Base-by-base conservation (phyloP, 2,797 vertebrate species). In the Chloroceryle amazona region DNA sequence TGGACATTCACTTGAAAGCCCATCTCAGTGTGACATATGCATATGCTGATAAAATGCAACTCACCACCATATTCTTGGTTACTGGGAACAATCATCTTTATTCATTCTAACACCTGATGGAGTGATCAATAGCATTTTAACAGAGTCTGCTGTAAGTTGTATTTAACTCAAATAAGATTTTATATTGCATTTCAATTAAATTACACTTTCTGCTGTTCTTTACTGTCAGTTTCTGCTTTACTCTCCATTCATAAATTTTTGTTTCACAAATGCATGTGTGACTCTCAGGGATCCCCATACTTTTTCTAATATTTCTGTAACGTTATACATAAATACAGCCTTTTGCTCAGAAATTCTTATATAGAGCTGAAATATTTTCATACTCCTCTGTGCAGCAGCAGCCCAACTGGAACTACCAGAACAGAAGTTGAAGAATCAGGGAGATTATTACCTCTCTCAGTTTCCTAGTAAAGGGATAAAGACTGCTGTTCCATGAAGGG, bases 101-200 rank as follows among this genome's bases (percentile, higher is more conserved):
- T 90, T 95, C 65, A 65, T 90, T 92, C 35, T 65, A 87, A 51
- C 42, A 87, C 67, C 47, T 78, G 91, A 89, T 68, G 51, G 46
- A 93, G 29, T 81, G 83, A 90, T 96, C 91, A 83, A 86, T 91
- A 94, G 17, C 25, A 85, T 90, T 86, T 93, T 93, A 87, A 93
- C 85, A 89, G 93, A 89, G 44, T 17, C 19, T 1, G 1, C 23
- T 92, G 13, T 86, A 86, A 93, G 37, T 78, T 46, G 62, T 68
- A 87, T 75, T 96, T 93, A 94, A 92, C 33, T 80, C 72, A 82
- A 89, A 84, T 93, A 93, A 89, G 78, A 93, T 89, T 95, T 93
- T 75, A 51, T 93, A 94, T 90, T 93, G 74, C 82, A 85, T 96
- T 97, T 94, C 26, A 0, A 94, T 94, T 92, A 91, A 95, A 93